These are phyloP conservation scores for Gonocerus acuteangulatus DNA, from an alignment of 2,888 invertebrate species.

Conservation along the genomic window DNA sequence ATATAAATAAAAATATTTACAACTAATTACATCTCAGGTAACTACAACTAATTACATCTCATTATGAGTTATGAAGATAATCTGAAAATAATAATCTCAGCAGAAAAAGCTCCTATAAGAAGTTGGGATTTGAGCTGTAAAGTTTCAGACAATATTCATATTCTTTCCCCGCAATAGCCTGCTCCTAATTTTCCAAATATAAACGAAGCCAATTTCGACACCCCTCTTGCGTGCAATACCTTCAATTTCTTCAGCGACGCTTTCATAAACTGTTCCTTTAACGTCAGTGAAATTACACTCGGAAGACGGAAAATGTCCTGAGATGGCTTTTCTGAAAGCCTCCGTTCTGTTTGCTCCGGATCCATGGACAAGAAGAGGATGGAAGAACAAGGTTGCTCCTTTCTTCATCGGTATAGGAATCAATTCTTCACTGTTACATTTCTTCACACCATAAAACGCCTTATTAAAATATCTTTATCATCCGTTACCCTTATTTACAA, in stretches of 20 bases:
- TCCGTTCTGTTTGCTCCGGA: constrained; percentile 70
- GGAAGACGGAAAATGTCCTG: constrained; percentile 71
- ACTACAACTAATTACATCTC: too few species aligned
- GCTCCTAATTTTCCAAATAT: too few species aligned
- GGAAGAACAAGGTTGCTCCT: constrained; percentile 83
- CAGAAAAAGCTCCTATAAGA: too few species aligned
- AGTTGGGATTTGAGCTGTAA: too few species aligned
- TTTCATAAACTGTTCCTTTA: constrained; percentile 56
- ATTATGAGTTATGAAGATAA: too few species aligned
- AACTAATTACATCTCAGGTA: too few species aligned
- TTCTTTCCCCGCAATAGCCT: too few species aligned
- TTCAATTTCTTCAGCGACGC: constrained; percentile 53
- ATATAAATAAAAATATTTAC: too few species aligned
- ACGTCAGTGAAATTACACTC: constrained; percentile 64
- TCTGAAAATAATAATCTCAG: too few species aligned
- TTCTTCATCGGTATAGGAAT: constrained; percentile 68
- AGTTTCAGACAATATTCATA: too few species aligned
- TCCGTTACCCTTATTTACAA: too few species aligned
- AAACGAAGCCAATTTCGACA: constrained; percentile 28
- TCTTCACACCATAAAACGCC: constrained; percentile 62
- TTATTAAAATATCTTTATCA: too few species aligned
- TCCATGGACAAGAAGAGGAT: constrained; percentile 78
- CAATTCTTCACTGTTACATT: constrained; percentile 48
- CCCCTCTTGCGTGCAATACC: constrained; percentile 45
- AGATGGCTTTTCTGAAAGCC: constrained; percentile 71